Evolutionary conservation across 2,113 vertebrate species (phyloP).

Genomic region (Ctenomys sociabilis): DNA sequence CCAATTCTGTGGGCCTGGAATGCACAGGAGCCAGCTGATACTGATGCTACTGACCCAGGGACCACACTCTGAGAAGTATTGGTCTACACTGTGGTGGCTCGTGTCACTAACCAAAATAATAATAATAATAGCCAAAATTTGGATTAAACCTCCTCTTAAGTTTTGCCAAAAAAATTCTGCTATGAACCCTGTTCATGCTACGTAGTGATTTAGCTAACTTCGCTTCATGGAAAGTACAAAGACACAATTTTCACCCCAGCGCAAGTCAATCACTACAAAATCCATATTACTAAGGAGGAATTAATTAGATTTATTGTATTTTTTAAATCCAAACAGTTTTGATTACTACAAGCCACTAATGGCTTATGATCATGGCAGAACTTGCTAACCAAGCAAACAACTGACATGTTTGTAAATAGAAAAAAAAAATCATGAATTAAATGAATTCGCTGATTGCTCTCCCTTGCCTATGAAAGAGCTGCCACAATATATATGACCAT

Average conservation of each 20-base stretch:
- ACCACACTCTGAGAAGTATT: background rate
- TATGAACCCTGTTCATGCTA: background rate
- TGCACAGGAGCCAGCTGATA: background rate
- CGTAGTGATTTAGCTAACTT: background rate
- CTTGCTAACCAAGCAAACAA: conserved; percentile 77
- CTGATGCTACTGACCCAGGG: background rate
- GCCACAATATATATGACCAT: conserved; percentile 57
- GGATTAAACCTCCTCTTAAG: conserved; percentile 4
- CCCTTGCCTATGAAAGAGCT: conserved; percentile 31
- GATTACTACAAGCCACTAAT: conserved; percentile 73
- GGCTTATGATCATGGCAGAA: conserved; percentile 73
- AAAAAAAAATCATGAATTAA: conserved; percentile 71
- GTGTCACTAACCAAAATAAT: background rate
- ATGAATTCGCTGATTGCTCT: conserved; percentile 68
- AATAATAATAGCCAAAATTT: background rate
- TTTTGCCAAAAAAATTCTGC: conserved; percentile 49
- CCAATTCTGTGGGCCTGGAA: background rate
- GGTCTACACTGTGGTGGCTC: background rate
- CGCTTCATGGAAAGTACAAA: background rate
- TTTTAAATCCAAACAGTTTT: conserved; percentile 77
- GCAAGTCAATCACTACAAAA: conserved; percentile 24
- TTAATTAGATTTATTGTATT: conserved; percentile 72
- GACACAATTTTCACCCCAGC: background rate
- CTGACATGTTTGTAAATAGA: conserved; percentile 76
- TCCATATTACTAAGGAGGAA: conserved; percentile 53